A percentile compares a stretch with the other conserved stretches of the same genome.
Conservation (phyloP, 2,797 vertebrate genomes). For the Falco concolor region DNA sequence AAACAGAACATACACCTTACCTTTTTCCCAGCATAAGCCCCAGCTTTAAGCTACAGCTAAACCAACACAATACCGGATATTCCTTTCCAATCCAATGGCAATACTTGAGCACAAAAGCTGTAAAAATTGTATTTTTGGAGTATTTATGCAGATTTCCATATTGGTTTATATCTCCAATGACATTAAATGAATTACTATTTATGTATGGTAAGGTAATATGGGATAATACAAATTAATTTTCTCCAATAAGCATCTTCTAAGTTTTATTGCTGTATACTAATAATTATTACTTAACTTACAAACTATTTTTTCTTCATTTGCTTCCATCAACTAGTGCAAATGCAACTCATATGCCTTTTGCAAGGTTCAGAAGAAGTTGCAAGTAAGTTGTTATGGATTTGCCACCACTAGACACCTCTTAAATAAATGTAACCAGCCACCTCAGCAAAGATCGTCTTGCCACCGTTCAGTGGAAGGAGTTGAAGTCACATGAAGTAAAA, state of each 20-base stretch:
- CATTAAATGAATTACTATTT: background rate
- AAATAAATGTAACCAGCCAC: background rate
- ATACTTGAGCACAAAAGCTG: background rate
- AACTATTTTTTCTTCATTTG: background rate
- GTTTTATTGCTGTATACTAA: background rate
- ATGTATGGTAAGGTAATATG: background rate
- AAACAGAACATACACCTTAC: background rate
- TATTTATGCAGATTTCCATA: background rate
- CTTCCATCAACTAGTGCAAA: background rate
- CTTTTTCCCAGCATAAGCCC: background rate
- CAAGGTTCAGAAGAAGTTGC: background rate
- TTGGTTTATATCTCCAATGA: background rate
- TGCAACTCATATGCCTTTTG: background rate
- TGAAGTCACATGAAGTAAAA: background rate
- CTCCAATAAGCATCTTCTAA: background rate
- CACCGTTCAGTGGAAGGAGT: background rate
- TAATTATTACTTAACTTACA: background rate
- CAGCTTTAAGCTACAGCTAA: background rate
- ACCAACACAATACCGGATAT: background rate
- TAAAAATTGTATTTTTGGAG: background rate
- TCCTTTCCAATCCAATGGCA: background rate
- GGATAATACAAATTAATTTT: background rate
- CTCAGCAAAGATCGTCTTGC: background rate
- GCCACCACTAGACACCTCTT: background rate
- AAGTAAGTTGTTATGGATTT: background rate